Base-by-base conservation (phyloP, 1,140 invertebrate species). In the Zaprionus capensis region DNA sequence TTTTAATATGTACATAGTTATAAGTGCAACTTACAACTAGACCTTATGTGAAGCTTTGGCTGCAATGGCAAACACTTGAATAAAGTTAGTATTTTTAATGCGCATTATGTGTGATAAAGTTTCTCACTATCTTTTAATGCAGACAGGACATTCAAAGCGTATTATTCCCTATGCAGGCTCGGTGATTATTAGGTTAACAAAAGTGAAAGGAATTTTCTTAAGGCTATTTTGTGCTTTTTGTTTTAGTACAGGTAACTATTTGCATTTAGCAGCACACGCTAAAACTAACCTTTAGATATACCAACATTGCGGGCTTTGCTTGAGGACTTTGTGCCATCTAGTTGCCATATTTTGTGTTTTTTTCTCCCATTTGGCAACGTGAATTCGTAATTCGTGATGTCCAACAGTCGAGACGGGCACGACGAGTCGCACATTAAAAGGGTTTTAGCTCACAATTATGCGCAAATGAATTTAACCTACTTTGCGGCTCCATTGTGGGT, bases 381-480 rank as follows among this genome's bases (percentile, higher is more conserved):
- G 51, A 67, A 67, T 57, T 34, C 12, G 17, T 70, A 63, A 70
- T 57, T 64, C 51, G 41, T 55, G 46, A 20, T 51, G 26, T 69
- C 22, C 57, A 56, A 44, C 44, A 26, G 44, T 55, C 26, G 55
- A 36, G 38, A 67, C 31, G 26, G 28, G 41, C 31, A 22, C 49
- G 38, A 55, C 38, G 49, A 7, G 71, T 57, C 34, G 68, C 55
- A 59, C 44, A 59, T 55, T 36, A 44, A 22, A 59, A 49, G 34
- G 31, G 6, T 34, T 71, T 71, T 46, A 41, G 26, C 34, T 46
- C 26, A 59, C 53, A 75, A 70, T 70, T 70, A 63, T 70, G 34
- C 67, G 38, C 72, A 63, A 63, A 70, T 31, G 34, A 61, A 64
- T 70, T 64, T 75, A 75, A 75, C 67, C 66, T 75, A 62, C 66